These are phyloP conservation scores for Siphamia tubifer DNA, from an alignment of 2,113 vertebrate genomes.

Conservation along the genomic window DNA sequence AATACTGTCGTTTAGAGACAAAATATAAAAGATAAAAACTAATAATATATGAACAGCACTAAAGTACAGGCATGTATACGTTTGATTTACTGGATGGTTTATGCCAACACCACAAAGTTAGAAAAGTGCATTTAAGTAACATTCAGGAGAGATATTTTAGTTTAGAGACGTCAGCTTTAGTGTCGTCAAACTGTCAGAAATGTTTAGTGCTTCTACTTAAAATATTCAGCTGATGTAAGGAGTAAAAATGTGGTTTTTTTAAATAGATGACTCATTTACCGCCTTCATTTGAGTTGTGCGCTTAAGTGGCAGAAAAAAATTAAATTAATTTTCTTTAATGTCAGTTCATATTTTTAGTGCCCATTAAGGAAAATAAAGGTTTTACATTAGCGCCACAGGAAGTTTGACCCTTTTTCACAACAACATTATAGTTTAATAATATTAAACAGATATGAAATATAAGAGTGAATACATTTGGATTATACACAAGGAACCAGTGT, in stretches of 20 bases:
- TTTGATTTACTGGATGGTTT: not conserved
- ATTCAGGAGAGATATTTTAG: constrained; percentile 3
- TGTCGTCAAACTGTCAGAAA: not conserved
- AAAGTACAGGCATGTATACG: not conserved
- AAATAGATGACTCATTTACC: not conserved
- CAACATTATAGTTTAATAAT: too few relatives aligned
- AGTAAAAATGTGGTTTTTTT: not conserved
- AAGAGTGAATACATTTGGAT: too few relatives aligned
- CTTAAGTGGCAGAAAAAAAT: not conserved
- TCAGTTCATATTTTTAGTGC: too few relatives aligned
- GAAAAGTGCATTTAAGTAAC: not conserved
- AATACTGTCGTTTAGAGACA: constrained; percentile 21
- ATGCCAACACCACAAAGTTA: not conserved
- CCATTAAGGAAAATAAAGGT: too few relatives aligned
- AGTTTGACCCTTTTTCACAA: too few relatives aligned
- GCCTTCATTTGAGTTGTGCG: not conserved
- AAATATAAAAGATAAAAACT: constrained; percentile 21
- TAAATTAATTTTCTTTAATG: not conserved
- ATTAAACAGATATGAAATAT: too few relatives aligned
- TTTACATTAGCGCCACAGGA: too few relatives aligned
- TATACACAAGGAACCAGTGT: too few relatives aligned
- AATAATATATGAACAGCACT: constrained; percentile 4
- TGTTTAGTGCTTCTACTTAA: not conserved
- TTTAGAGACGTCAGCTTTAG: not conserved
- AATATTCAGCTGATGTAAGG: not conserved